Evolutionary conservation across 2,888 invertebrate genomes (phyloP).

Genomic region (Phortica okadai): DNA sequence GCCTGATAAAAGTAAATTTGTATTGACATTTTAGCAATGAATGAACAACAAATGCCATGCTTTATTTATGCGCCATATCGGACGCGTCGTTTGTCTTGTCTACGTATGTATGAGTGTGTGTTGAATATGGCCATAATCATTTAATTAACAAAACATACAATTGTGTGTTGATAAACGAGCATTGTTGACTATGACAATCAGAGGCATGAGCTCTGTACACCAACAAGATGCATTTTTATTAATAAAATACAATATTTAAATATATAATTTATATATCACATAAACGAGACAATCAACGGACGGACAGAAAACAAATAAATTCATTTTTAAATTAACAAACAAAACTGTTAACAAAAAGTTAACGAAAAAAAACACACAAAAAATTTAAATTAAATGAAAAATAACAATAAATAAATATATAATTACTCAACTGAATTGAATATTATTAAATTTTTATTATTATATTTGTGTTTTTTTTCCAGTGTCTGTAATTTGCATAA

Average conservation of each 20-base stretch:
- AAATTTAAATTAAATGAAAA: background rate
- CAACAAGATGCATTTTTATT: conserved; percentile 14
- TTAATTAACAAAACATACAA: conserved; percentile 64
- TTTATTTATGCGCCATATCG: conserved; percentile 5
- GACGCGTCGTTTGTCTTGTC: conserved; percentile 58
- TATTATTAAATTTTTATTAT: background rate
- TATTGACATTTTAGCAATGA: conserved; percentile 70
- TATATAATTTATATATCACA: conserved; percentile 66
- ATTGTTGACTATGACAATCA: background rate
- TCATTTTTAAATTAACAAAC: conserved; percentile 57
- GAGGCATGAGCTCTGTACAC: background rate
- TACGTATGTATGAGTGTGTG: background rate
- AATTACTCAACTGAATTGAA: no score
- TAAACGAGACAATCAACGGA: conserved; percentile 67
- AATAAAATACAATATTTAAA: conserved; percentile 13
- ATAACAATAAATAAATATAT: background rate
- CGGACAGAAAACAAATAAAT: conserved; percentile 65
- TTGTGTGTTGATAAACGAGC: conserved; percentile 54
- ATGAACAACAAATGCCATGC: conserved; percentile 47
- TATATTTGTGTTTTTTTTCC: background rate
- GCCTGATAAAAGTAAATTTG: conserved; percentile 62
- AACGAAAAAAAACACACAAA: background rate
- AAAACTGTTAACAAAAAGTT: background rate
- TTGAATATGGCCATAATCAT: conserved; percentile 65
- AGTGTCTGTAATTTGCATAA: background rate